These are phyloP conservation scores for Deilephila elpenor DNA, from an alignment of 2,888 invertebrate genomes.

Conservation along the genomic window DNA sequence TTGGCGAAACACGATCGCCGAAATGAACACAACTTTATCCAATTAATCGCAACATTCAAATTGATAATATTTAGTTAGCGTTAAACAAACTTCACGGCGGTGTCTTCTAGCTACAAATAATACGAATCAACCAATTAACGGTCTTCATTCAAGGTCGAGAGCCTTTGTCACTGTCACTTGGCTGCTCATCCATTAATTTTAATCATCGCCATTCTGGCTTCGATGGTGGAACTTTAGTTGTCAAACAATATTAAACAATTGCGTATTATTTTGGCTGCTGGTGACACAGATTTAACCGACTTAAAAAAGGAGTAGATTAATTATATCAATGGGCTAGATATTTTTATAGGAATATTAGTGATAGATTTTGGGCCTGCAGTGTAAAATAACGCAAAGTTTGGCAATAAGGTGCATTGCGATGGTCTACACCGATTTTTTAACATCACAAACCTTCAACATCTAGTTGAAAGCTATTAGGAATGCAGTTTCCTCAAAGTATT, in stretches of 20 bases:
- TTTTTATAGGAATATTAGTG: no score
- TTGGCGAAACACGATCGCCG: neutral
- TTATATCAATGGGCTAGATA: no score
- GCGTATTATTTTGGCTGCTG: neutral
- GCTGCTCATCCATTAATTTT: conserved; percentile 29
- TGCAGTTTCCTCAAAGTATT: no score
- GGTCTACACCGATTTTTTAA: no score
- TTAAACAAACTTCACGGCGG: neutral
- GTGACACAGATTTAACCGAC: neutral
- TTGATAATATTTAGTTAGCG: conserved; percentile 10
- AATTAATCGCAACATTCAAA: neutral
- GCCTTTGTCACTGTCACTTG: conserved; percentile 29
- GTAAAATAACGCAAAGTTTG: no score
- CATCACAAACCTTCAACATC: no score
- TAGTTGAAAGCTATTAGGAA: no score
- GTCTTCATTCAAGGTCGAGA: conserved; percentile 29
- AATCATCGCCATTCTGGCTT: conserved; percentile 25
- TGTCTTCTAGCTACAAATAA: conserved; percentile 5
- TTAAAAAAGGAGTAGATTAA: no score
- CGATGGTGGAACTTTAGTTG: conserved; percentile 4
- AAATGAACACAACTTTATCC: neutral
- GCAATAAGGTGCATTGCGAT: no score
- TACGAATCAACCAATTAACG: conserved; percentile 25
- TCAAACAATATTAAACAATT: conserved; percentile 14
- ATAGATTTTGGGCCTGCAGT: no score